Conservation (phyloP, 2,888 invertebrate genomes). For the Orthosia gracilis region DNA sequence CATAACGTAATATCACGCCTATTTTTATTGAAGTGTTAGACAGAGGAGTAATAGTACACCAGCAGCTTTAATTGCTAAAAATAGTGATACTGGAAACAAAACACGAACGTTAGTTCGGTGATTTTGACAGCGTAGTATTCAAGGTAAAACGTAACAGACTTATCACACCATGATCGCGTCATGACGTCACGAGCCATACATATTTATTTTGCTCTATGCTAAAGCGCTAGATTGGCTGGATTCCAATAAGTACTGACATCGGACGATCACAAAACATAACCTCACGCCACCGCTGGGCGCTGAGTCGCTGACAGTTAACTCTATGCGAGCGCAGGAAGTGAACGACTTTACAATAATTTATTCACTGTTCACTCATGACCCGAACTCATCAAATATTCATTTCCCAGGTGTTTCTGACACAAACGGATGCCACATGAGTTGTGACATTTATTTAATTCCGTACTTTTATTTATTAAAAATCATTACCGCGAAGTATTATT, state of each 20-base stretch:
- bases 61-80: no score
- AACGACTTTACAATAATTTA: conserved; percentile 48
- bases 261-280: conserved; percentile 72
- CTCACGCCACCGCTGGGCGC: conserved; percentile 62
- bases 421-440: conserved; percentile 43
- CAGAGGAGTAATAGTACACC: no score
- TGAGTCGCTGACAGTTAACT: conserved; percentile 59
- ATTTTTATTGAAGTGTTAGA: no score
- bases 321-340: conserved; percentile 50
- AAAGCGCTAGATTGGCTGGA: conserved; percentile 72
- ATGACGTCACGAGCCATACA: neutral
- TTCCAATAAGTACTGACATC: conserved; percentile 47
- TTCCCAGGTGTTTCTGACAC: conserved; percentile 39
- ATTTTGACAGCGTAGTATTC: neutral
- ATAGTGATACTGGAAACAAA: neutral
- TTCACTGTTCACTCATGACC: conserved; percentile 44
- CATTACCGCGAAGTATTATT: conserved; percentile 44
- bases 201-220: neutral
- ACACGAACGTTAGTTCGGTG: neutral
- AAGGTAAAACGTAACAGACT: no score
- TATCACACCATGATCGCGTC: neutral
- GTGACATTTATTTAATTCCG: conserved; percentile 23
- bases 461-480: conserved; percentile 18
- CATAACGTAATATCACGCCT: no score
- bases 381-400: conserved; percentile 40